Percentiles rank a stretch among this genome's conserved stretches.
phyloP scores from a whole-genome alignment of 2,888 invertebrate genomes.

The Scaptomyza parva region DNA sequence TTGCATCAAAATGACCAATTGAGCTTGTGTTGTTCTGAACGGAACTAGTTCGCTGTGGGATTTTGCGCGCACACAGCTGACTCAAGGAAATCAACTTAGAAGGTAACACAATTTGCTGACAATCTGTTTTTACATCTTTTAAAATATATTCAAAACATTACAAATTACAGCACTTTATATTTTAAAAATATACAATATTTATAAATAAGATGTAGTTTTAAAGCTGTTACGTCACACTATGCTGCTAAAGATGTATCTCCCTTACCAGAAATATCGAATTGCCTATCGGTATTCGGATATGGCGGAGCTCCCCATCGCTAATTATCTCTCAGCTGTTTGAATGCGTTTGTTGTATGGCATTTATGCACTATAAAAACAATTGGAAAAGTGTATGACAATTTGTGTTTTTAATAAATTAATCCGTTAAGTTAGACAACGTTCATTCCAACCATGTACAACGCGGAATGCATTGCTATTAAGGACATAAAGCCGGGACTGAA shows the following conservation, averaged over 20 bases:
- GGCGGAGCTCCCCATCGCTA: conserved; percentile 16
- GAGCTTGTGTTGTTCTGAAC: conserved; percentile 13
- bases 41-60: conserved; percentile 32
- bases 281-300: too few relatives aligned
- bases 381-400: not conserved
- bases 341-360: conserved; percentile 91
- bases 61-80: conserved; percentile 35
- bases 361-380: conserved; percentile 12
- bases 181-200: not conserved
- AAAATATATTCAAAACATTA: too few relatives aligned
- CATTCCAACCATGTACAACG: conserved; percentile 75
- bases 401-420: not conserved
- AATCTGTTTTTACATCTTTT: too few relatives aligned
- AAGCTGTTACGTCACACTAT: not conserved
- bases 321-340: conserved; percentile 53
- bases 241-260: not conserved
- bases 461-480: conserved; percentile 82
- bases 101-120: conserved; percentile 9
- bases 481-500: conserved; percentile 96
- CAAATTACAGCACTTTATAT: too few relatives aligned
- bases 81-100: not conserved
- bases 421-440: not conserved
- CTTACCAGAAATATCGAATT: not conserved
- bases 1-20: conserved; percentile 46
- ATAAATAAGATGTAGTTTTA: too few relatives aligned